Percentiles rank a stretch among this genome's conserved stretches.
Evolutionary conservation across 2,113 vertebrate genomes (phyloP).

Genomic region (Albula goreensis): DNA sequence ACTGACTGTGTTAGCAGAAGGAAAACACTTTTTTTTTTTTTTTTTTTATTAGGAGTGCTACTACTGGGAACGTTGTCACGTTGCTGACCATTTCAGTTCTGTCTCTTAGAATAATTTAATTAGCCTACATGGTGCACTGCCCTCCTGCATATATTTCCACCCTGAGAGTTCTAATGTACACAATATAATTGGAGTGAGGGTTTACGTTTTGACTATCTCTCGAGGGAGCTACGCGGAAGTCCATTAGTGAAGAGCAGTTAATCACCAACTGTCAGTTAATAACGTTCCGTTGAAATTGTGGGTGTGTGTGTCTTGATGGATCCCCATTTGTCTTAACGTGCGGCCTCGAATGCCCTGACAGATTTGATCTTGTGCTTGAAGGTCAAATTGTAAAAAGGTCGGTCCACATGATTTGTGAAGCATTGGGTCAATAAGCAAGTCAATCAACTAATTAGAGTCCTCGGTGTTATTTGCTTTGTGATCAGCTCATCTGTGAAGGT

Average conservation of each 20-base stretch:
- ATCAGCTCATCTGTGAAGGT: no score
- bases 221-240: not conserved
- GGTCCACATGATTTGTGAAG: not conserved
- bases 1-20: not conserved
- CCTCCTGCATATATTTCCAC: not conserved
- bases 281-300: not conserved
- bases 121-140: not conserved
- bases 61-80: no score
- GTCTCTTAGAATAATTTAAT: not conserved
- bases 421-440: not conserved
- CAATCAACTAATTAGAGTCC: not conserved
- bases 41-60: no score
- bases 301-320: not conserved
- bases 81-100: not conserved
- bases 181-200: not conserved
- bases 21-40: no score
- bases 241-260: slow-evolving; percentile 1
- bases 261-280: not conserved
- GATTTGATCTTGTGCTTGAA: not conserved
- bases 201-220: not conserved
- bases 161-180: not conserved
- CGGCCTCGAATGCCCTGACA: not conserved
- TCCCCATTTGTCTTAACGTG: not conserved
- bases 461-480: not conserved
- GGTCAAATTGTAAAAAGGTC: not conserved